Conservation (phyloP, 2,113 vertebrate genomes). For the Percopsis transmontana region DNA sequence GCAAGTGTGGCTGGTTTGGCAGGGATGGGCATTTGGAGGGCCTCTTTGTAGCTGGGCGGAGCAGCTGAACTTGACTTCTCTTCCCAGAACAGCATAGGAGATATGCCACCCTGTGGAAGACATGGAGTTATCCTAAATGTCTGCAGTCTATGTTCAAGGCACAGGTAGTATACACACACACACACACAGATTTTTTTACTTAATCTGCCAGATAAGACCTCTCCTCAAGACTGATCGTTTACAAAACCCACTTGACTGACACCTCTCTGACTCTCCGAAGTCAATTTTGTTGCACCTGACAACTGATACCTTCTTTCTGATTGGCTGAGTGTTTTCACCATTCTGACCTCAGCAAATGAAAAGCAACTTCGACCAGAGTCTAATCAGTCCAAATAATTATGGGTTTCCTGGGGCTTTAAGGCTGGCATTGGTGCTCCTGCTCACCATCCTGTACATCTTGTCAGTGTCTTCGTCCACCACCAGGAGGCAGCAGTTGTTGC, state of each 20-base stretch:
- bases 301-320: too few species aligned
- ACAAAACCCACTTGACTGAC: not conserved
- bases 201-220: not conserved
- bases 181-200: too few species aligned
- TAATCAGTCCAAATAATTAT: too few species aligned
- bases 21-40: conserved; percentile 29
- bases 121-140: too few species aligned
- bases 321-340: too few species aligned
- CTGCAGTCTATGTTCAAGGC: too few species aligned
- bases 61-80: conserved; percentile 65
- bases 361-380: too few species aligned
- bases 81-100: conserved; percentile 84
- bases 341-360: too few species aligned
- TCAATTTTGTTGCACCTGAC: too few species aligned
- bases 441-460: conserved; percentile 86
- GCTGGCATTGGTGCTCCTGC: not conserved
- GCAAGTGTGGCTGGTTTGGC: conserved; percentile 1
- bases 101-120: conserved; percentile 80
- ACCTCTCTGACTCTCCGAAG: not conserved
- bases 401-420: too few species aligned
- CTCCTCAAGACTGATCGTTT: not conserved
- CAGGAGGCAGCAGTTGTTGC: conserved; percentile 80
- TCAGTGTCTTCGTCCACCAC: conserved; percentile 86
- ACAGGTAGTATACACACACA: too few species aligned
- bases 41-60: conserved; percentile 64